Conservation (phyloP, 2,888 invertebrate species). For the Diogma glabrata region DNA sequence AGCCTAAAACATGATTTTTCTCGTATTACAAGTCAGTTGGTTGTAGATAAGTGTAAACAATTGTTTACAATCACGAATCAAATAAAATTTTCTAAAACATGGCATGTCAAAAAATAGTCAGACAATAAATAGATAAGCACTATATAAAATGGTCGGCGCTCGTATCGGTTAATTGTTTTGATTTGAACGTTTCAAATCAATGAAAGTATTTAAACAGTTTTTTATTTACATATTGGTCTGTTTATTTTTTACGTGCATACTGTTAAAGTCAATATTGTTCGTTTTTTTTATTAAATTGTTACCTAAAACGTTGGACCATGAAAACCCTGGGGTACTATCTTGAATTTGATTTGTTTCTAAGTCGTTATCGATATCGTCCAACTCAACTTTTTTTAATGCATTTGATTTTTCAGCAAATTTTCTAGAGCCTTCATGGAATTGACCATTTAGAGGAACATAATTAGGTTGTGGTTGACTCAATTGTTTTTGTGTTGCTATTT, state of each 20-base stretch:
- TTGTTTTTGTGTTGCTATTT: conserved; percentile 19
- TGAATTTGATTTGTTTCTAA: conserved; percentile 69
- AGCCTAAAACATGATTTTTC: background rate
- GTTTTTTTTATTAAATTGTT: no score
- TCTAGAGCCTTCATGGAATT: conserved; percentile 44
- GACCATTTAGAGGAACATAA: conserved; percentile 21
- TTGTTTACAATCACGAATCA: no score
- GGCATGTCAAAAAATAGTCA: no score
- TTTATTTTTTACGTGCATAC: background rate
- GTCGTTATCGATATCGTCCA: conserved; percentile 73
- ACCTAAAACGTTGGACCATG: conserved; percentile 78
- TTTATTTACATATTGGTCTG: background rate
- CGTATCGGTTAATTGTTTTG: no score
- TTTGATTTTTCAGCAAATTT: conserved; percentile 86
- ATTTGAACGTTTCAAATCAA: no score
- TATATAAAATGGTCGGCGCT: no score
- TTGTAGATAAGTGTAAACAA: background rate
- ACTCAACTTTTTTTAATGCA: conserved; percentile 73
- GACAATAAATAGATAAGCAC: no score
- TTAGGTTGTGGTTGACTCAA: conserved; percentile 18
- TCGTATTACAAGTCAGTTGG: background rate
- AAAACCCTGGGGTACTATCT: conserved; percentile 64
- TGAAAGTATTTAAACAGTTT: no score
- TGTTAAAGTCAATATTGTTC: no score
- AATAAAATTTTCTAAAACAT: no score